Evolutionary conservation across 2,113 vertebrate genomes (phyloP), one percentile per base, ranked within the genome.

Genomic region (Melanerpes aurifrons): DNA sequence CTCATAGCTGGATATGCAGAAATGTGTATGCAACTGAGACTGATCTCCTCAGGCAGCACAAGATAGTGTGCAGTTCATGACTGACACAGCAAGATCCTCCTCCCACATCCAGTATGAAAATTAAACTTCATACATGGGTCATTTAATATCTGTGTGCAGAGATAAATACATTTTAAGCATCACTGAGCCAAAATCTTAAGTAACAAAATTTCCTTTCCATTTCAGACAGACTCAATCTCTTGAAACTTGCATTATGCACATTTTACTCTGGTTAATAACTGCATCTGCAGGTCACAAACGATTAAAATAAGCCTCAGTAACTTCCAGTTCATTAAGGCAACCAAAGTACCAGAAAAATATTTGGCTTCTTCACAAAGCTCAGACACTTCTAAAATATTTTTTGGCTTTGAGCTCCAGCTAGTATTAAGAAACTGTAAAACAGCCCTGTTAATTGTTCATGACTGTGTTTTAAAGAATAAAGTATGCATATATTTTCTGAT

Each of bases 111-210:
- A 37, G 3, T 47, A 47, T 32, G 54, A 94, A 94, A 95, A 70
- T 74, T 56, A 85, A 82, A 86, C 43, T 87, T 43, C 7, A 29
- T 86, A 93, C 64, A 93, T 32, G 76, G 72, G 40, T 89, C 85
- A 85, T 82, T 97, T 96, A 87, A 92, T 90, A 95, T 95, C 87
- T 97, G 71, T 72, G 32, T 92, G 76, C 25, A 90, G 92, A 97
- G 58, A 94, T 87, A 97, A 94, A 94, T 83, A 87, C n/a, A 93
- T 94, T 97, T 96, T 88, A 94, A 93, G 74, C 61, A 81, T 82
- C 79, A 90, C 76, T 80, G 85, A 95, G 32, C 45, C 91, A 96
- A 95, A 90, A 86, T 71, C 57, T 89, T 80, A 90, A 67, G 37
- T 89, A 89, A 87, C 63, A 78, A 79, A 93, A 92, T 47, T 83